A percentile compares a stretch with the other conserved stretches of the same genome.
Conservation (phyloP, 1,140 invertebrate genomes). For the Trichonephila inaurata region DNA sequence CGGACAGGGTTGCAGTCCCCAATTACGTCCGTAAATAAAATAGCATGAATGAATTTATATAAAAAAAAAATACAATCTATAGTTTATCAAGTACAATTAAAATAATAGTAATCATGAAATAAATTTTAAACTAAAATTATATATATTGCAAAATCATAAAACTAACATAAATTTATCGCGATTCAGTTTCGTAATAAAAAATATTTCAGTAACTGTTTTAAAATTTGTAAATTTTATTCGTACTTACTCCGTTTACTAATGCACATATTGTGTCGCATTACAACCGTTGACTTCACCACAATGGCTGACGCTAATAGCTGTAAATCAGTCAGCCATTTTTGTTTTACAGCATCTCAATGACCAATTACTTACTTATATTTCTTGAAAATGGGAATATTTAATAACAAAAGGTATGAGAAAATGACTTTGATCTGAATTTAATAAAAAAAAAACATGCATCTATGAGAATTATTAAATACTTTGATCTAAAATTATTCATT, state of each 20-base stretch:
- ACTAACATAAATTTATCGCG: slow-evolving; percentile 19
- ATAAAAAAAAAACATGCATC: slow-evolving; percentile 47
- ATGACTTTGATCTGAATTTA: not conserved
- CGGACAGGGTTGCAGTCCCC: not conserved
- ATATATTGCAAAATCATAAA: slow-evolving; percentile 38
- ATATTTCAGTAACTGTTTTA: not conserved
- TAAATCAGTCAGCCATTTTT: slow-evolving; percentile 67
- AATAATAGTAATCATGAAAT: slow-evolving; percentile 44
- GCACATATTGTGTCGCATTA: slow-evolving; percentile 14
- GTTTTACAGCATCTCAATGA: not conserved
- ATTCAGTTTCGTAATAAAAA: slow-evolving; percentile 40
- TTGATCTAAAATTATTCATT: slow-evolving; percentile 27
- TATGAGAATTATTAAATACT: not conserved
- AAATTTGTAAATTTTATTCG: slow-evolving; percentile 62
- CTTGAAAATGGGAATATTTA: not conserved
- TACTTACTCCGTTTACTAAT: slow-evolving; percentile 64
- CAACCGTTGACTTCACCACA: slow-evolving; percentile 30
- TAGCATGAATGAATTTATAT: not conserved
- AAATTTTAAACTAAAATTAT: slow-evolving; percentile 29
- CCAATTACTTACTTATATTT: not conserved
- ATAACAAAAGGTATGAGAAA: not conserved
- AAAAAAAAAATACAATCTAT: slow-evolving; percentile 60
- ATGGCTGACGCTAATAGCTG: slow-evolving; percentile 54
- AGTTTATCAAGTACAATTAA: slow-evolving; percentile 43
- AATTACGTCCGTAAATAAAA: not conserved